Evolutionary conservation across 2,888 invertebrate genomes (phyloP).

Genomic region (Octodonta nipae): DNA sequence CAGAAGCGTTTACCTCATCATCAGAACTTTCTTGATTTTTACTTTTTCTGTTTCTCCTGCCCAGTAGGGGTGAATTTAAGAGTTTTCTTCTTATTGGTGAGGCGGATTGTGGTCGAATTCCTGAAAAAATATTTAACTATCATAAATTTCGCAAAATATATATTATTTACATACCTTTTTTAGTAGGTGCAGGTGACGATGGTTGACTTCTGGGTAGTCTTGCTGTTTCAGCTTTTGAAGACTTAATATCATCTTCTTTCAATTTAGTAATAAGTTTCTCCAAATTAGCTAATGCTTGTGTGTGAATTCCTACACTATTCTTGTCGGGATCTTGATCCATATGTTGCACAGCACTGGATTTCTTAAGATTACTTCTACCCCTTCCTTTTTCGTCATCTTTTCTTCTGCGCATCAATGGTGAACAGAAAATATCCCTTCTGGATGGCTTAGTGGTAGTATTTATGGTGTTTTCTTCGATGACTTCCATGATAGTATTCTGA

Average conservation of each 20-base stretch:
- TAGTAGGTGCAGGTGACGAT: slow-evolving; percentile 56
- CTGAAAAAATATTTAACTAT: slow-evolving; percentile 13
- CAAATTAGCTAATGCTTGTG: slow-evolving; percentile 44
- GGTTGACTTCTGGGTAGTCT: slow-evolving; percentile 66
- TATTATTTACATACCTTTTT: slow-evolving; percentile 42
- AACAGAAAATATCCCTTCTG: slow-evolving; percentile 33
- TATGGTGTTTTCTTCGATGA: slow-evolving; percentile 11
- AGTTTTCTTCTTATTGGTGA: slow-evolving; percentile 68
- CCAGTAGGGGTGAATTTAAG: slow-evolving; percentile 72
- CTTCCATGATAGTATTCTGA: slow-evolving; percentile 8
- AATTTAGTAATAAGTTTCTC: slow-evolving; percentile 45
- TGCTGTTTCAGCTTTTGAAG: slow-evolving; percentile 41
- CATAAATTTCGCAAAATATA: background rate
- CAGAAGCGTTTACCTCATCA: slow-evolving; percentile 52
- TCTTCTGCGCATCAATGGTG: slow-evolving; percentile 34
- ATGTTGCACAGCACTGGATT: slow-evolving; percentile 10
- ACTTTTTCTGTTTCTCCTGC: slow-evolving; percentile 59
- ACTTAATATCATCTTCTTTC: slow-evolving; percentile 40
- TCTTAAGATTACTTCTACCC: slow-evolving; percentile 26
- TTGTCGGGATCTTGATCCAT: slow-evolving; percentile 13
- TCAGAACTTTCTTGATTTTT: slow-evolving; percentile 64
- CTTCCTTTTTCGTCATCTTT: slow-evolving; percentile 24
- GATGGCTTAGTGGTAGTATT: slow-evolving; percentile 25
- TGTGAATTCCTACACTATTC: slow-evolving; percentile 29
- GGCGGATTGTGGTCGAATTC: slow-evolving; percentile 61